These are phyloP conservation scores for Euwallacea fornicatus DNA, from an alignment of 1,140 invertebrate genomes.

Conservation along the genomic window DNA sequence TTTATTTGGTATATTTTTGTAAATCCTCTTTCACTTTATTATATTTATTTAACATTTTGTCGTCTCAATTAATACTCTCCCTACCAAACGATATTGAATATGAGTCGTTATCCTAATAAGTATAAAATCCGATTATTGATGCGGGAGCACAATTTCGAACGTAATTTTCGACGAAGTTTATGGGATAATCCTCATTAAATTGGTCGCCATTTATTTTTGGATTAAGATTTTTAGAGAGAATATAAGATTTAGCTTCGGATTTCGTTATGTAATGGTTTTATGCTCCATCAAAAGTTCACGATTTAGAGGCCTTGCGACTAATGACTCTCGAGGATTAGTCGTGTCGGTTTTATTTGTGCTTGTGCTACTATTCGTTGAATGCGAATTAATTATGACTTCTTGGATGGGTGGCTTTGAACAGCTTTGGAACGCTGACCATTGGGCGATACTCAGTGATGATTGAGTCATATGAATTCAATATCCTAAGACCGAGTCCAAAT, in stretches of 20 bases:
- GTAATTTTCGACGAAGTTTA: conserved; percentile 1
- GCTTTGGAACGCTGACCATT: no score
- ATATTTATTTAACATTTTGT: no score
- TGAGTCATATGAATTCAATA: no score
- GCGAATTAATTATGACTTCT: no score
- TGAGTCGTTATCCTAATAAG: not conserved
- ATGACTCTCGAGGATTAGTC: no score
- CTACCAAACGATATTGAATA: not conserved
- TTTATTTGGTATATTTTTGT: no score
- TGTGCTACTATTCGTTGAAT: no score
- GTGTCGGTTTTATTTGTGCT: no score
- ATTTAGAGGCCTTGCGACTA: not conserved
- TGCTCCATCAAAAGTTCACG: not conserved
- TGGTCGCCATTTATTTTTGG: not conserved
- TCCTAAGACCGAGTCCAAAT: no score
- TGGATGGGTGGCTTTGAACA: no score
- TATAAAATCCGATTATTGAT: conserved; percentile 1
- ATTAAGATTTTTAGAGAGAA: conserved; percentile 5
- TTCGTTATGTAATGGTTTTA: not conserved
- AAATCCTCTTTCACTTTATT: no score
- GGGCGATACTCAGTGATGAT: no score
- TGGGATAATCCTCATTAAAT: conserved; percentile 3
- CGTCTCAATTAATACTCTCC: not conserved
- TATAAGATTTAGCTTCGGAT: not conserved
- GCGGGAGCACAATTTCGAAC: not conserved